These are phyloP conservation scores for Macropodus opercularis DNA, from an alignment of 2,797 vertebrate genomes.

Conservation along the genomic window DNA sequence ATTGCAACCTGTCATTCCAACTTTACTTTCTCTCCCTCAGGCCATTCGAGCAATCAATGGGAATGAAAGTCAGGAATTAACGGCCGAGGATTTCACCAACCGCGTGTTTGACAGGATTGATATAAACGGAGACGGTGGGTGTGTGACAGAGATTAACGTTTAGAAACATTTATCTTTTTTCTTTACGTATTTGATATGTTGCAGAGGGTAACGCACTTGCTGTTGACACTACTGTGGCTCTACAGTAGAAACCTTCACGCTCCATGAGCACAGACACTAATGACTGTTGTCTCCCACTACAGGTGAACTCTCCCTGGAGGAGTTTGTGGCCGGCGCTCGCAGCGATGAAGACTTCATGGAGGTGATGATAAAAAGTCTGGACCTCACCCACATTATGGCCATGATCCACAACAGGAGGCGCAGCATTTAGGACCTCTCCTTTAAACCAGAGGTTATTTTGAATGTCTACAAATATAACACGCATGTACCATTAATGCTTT, in stretches of 20 bases:
- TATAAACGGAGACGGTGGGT: constrained; percentile 90
- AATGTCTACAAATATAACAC: constrained; percentile 26
- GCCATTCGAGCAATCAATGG: constrained; percentile 92
- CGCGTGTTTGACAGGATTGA: constrained; percentile 90
- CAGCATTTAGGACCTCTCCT: constrained; percentile 78
- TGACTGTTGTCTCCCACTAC: constrained; percentile 1
- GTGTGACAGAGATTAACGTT: constrained; percentile 1
- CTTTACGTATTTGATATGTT: no score
- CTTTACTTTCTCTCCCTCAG: constrained; percentile 59
- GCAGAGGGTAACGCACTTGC: no score
- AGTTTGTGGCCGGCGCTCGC: constrained; percentile 89
- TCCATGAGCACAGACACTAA: no score
- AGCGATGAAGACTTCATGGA: constrained; percentile 90
- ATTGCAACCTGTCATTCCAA: neutral
- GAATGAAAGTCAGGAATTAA: constrained; percentile 79
- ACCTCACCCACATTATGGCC: constrained; percentile 88
- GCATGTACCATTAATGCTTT: constrained; percentile 47
- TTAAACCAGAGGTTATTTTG: no score
- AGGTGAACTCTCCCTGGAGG: constrained; percentile 91
- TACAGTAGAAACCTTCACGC: no score
- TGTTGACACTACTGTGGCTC: no score
- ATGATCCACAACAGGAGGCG: constrained; percentile 89
- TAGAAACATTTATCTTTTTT: no score
- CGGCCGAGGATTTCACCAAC: constrained; percentile 90
- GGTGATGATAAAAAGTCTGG: constrained; percentile 92